Evolutionary conservation across 2,888 invertebrate species (phyloP), one percentile per base, ranked within the genome.

Genomic region (Andrena minutula): DNA sequence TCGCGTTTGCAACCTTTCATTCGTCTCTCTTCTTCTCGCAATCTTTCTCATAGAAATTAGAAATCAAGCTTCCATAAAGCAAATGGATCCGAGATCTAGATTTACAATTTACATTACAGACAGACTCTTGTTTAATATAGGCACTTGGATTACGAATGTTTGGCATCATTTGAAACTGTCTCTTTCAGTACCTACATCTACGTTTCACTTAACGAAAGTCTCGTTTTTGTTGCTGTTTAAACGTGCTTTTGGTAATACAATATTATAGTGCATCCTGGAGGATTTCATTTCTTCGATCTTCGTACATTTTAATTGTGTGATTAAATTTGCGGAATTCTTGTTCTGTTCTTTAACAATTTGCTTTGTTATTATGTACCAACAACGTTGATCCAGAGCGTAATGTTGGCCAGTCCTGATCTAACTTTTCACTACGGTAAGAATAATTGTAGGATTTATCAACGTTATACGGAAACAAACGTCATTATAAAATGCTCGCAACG

Each of bases 111-210:
- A 41, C 10, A 1, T 56, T 51, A 51, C 53, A 53, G 41, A 32
- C 26, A 81, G 56, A 30, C 56, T 64, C 63, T 64, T 64, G 26
- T 30, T 60, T 51, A 26, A 28, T 69, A 53, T 69, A 81, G 79
- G 69, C 81, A 79, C 79, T 79, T 79, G 30, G 61, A 70, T 53
- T 66, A 65, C 35, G 70, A 71, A 65, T 35, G 49, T 70, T 70
- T 64, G 58, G 51, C 61, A 61, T 47, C 28, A 20, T 51, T 20
- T 51, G 51, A 51, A 51, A 41, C 41, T 41, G 16, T 41, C 41
- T 41, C 41, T 41, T 41, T 41, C 41, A 12, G 41, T 41, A 41
- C 41, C 51, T 51, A 51, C n/a, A 6, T 51, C 51, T 51, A 51
- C 23, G 20, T 41, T 49, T 69, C 32, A 2, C 26, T 64, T 20